Conservation (phyloP, 37 sponge, comb jelly and placozoan genomes). For the Chondrosia reniformis region DNA sequence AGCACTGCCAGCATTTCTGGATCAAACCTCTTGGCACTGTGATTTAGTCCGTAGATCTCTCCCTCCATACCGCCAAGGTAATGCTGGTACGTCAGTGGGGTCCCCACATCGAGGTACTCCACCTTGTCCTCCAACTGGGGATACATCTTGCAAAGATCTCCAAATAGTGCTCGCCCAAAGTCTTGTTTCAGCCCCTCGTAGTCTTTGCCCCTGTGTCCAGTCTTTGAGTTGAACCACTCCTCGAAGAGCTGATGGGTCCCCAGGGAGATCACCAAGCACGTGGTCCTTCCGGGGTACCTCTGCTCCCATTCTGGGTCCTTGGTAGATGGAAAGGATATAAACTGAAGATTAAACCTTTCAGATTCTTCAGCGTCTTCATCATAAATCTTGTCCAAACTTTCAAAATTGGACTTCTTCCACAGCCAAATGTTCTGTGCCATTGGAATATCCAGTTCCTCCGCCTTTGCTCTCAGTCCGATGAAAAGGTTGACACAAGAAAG, state of each 20-base stretch:
- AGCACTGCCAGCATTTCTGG: slow-evolving; percentile 41
- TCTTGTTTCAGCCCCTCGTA: slow-evolving; percentile 67
- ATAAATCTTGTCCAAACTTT: slow-evolving; percentile 18
- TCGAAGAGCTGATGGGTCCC: slow-evolving; percentile 82
- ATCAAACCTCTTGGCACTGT: slow-evolving; percentile 63
- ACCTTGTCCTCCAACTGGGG: slow-evolving; percentile 79
- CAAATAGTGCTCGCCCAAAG: slow-evolving; percentile 64
- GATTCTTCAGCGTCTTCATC: slow-evolving; percentile 44
- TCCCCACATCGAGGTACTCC: slow-evolving; percentile 86
- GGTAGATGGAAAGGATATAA: slow-evolving; percentile 89
- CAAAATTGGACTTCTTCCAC: slow-evolving; percentile 35
- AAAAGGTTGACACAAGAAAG: slow-evolving; percentile 64
- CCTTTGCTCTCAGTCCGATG: slow-evolving; percentile 81
- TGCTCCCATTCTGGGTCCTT: slow-evolving; percentile 83
- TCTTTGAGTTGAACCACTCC: slow-evolving; percentile 64
- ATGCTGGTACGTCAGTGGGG: slow-evolving; percentile 80
- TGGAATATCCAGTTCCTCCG: slow-evolving; percentile 68
- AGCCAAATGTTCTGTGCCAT: slow-evolving; percentile 74
- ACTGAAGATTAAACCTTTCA: slow-evolving; percentile 57
- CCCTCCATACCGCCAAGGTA: slow-evolving; percentile 68
- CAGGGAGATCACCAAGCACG: slow-evolving; percentile 68
- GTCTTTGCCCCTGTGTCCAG: slow-evolving; percentile 68
- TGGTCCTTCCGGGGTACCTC: slow-evolving; percentile 78
- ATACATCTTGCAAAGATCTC: slow-evolving; percentile 58
- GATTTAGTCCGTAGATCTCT: slow-evolving; percentile 87